Evolutionary conservation across 2,113 vertebrate species (phyloP).

Genomic region (Lepus europaeus): DNA sequence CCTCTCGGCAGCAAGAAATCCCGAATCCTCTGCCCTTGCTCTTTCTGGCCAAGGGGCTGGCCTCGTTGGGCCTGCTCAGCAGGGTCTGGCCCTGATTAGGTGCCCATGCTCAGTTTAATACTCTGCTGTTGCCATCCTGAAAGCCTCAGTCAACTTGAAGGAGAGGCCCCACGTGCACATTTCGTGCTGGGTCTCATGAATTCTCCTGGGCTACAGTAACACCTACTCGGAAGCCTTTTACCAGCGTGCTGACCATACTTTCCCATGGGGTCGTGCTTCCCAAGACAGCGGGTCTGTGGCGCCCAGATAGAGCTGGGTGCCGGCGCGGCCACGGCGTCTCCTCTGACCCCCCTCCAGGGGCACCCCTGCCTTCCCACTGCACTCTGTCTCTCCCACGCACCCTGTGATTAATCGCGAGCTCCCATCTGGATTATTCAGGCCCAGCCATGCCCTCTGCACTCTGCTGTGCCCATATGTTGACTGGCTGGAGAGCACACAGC

Average conservation of each 20-base stretch:
- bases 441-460: not conserved
- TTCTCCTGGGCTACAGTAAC: not conserved
- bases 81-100: not conserved
- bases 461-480: slow-evolving; percentile 20
- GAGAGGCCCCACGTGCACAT: not conserved
- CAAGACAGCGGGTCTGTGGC: not conserved
- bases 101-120: not conserved
- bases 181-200: not conserved
- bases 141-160: slow-evolving; percentile 4
- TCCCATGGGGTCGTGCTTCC: not conserved
- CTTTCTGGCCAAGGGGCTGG: not conserved
- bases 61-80: not conserved
- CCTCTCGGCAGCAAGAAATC: not conserved
- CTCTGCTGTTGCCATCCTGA: not conserved
- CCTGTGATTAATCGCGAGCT: not conserved
- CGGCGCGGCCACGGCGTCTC: not conserved
- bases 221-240: not conserved
- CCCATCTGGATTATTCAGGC: not conserved
- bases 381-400: not conserved
- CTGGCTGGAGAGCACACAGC: slow-evolving; percentile 35
- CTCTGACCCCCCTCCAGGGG: not conserved
- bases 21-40: not conserved
- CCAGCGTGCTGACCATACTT: not conserved
- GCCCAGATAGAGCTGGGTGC: too few relatives aligned
- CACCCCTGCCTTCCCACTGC: not conserved